A percentile compares a stretch with the other conserved stretches of the same genome.
These are phyloP conservation scores for Volucella inflata DNA, from an alignment of 2,888 invertebrate species.

Conservation along the genomic window DNA sequence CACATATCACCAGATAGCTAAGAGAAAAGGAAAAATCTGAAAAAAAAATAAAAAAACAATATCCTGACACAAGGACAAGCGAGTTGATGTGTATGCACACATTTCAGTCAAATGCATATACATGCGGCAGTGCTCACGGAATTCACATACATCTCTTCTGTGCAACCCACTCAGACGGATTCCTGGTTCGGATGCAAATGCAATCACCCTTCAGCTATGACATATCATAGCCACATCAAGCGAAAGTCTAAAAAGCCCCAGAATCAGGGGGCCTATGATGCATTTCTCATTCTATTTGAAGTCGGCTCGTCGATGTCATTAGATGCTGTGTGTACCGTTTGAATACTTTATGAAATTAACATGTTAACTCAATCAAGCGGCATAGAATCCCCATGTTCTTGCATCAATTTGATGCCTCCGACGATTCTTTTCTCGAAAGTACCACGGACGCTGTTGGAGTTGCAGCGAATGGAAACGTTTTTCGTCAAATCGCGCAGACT, in stretches of 20 bases:
- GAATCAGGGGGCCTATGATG: neutral
- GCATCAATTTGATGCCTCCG: slow-evolving; percentile 2
- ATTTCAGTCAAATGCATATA: slow-evolving; percentile 44
- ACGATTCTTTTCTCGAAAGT: slow-evolving; percentile 5
- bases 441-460: slow-evolving; percentile 8
- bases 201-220: no score
- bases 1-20: slow-evolving; percentile 10
- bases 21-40: slow-evolving; percentile 2
- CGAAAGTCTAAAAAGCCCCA: neutral
- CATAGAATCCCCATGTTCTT: neutral
- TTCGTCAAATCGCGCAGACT: slow-evolving; percentile 37
- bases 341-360: slow-evolving; percentile 64
- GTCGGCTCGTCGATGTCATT: slow-evolving; percentile 28
- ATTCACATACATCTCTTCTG: neutral
- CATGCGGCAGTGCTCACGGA: neutral
- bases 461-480: slow-evolving; percentile 40
- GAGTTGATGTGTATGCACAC: slow-evolving; percentile 29
- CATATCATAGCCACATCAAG: no score
- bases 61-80: slow-evolving; percentile 36
- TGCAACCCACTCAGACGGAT: neutral
- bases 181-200: no score
- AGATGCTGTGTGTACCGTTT: slow-evolving; percentile 41
- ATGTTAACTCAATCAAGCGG: slow-evolving; percentile 52
- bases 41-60: neutral
- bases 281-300: slow-evolving; percentile 32